These are phyloP conservation scores for Pseudoips prasinana DNA, from an alignment of 2,888 invertebrate species.

Conservation along the genomic window DNA sequence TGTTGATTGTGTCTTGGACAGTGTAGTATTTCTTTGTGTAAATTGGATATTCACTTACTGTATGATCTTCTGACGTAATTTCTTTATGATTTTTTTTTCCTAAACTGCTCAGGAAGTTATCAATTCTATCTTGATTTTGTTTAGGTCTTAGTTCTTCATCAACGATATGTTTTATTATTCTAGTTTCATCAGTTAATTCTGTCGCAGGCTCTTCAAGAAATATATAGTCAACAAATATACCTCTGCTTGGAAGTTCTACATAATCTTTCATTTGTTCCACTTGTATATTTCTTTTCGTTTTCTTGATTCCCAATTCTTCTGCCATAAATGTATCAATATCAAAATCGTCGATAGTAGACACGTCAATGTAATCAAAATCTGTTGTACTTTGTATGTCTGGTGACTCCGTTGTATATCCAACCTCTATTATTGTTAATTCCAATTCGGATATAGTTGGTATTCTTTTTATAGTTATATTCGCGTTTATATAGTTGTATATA, in stretches of 20 bases:
- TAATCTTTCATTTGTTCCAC: constrained; percentile 31
- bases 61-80: background rate
- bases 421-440: constrained; percentile 45
- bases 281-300: constrained; percentile 33
- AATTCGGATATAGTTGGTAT: constrained; percentile 67
- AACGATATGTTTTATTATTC: background rate
- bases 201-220: constrained; percentile 45
- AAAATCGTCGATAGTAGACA: constrained; percentile 35
- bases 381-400: constrained; percentile 39
- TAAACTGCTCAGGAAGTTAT: background rate
- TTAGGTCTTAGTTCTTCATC: background rate
- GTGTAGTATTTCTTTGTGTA: constrained; percentile 19
- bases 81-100: constrained; percentile 3
- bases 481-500: constrained; percentile 62
- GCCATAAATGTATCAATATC: constrained; percentile 45
- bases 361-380: constrained; percentile 39
- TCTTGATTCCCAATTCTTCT: constrained; percentile 37
- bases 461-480: constrained; percentile 67
- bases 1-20: constrained; percentile 9
- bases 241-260: constrained; percentile 23
- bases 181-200: constrained; percentile 4
- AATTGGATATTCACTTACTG: constrained; percentile 16
- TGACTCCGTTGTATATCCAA: constrained; percentile 46
- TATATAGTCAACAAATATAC: constrained; percentile 49
- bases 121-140: background rate